These are phyloP conservation scores for Mastacembelus armatus DNA, from an alignment of 2,797 vertebrate species.

Conservation along the genomic window DNA sequence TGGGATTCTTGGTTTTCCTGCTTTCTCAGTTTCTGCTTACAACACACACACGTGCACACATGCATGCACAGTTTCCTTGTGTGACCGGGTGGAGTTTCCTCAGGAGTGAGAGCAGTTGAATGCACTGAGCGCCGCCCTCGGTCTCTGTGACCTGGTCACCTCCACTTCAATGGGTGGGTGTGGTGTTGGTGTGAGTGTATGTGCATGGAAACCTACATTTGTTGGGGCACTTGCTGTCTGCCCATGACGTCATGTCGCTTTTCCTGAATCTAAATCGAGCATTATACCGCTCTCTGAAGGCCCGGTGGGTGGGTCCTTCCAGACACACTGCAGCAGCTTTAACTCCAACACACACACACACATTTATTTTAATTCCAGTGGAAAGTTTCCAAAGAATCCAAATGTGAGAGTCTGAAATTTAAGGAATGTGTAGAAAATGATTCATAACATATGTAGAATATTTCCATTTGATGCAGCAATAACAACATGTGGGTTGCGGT, in stretches of 20 bases:
- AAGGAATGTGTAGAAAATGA: background rate
- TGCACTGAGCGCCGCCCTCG: conserved; percentile 31
- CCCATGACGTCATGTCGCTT: conserved; percentile 21
- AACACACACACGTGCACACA: conserved; percentile 2
- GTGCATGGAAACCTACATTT: conserved; percentile 11
- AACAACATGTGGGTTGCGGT: too few relatives aligned
- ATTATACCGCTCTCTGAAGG: too few relatives aligned
- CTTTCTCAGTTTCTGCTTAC: background rate
- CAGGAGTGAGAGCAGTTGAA: conserved; percentile 27
- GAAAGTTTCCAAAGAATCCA: background rate
- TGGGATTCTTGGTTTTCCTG: background rate
- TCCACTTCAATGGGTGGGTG: conserved; percentile 28
- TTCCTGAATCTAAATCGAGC: conserved; percentile 23
- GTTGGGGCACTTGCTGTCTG: background rate
- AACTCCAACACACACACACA: background rate
- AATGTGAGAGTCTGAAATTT: background rate
- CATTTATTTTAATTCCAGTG: background rate
- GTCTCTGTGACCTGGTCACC: background rate
- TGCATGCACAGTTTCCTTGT: conserved; percentile 38
- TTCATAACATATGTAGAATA: background rate
- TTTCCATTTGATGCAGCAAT: background rate
- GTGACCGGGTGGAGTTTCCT: conserved; percentile 75
- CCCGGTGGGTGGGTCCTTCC: too few relatives aligned
- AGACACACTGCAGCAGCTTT: background rate
- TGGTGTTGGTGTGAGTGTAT: conserved; percentile 11